These are phyloP conservation scores for Pungitius pungitius DNA, from an alignment of 2,113 vertebrate genomes.

Conservation along the genomic window DNA sequence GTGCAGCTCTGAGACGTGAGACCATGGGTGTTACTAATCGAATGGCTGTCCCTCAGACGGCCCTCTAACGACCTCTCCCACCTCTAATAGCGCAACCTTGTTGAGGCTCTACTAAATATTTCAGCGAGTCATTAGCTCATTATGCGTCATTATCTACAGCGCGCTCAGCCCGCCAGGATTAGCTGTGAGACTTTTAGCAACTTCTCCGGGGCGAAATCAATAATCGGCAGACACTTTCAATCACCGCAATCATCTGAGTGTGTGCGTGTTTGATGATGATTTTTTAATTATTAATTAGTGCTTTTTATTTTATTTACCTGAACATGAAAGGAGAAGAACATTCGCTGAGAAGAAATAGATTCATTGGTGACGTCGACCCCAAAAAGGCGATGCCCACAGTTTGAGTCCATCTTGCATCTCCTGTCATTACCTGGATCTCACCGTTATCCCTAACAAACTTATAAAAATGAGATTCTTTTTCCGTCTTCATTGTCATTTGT, in stretches of 20 bases:
- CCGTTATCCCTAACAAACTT: background rate
- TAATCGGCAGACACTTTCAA: constrained; percentile 77
- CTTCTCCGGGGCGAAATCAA: constrained; percentile 79
- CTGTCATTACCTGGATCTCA: background rate
- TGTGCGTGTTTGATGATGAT: constrained; percentile 6
- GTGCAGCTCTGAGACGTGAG: constrained; percentile 48
- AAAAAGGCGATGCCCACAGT: background rate
- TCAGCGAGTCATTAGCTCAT: constrained; percentile 84
- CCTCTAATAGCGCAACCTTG: constrained; percentile 72
- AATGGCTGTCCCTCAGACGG: constrained; percentile 73
- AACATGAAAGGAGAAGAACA: background rate
- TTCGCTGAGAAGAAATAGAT: background rate
- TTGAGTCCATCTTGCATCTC: background rate
- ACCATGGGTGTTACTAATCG: constrained; percentile 75
- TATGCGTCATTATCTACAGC: constrained; percentile 80
- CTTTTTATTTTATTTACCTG: background rate
- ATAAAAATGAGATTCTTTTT: no score
- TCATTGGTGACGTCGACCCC: background rate
- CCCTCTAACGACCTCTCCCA: constrained; percentile 73
- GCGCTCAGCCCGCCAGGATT: constrained; percentile 74
- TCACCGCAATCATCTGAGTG: constrained; percentile 58
- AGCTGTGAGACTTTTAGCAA: constrained; percentile 77
- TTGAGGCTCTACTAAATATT: constrained; percentile 83
- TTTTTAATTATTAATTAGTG: background rate
- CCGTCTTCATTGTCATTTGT: no score